Evolutionary conservation across 2,888 invertebrate genomes (phyloP).

Genomic region (Hirtodrosophila histrioides): DNA sequence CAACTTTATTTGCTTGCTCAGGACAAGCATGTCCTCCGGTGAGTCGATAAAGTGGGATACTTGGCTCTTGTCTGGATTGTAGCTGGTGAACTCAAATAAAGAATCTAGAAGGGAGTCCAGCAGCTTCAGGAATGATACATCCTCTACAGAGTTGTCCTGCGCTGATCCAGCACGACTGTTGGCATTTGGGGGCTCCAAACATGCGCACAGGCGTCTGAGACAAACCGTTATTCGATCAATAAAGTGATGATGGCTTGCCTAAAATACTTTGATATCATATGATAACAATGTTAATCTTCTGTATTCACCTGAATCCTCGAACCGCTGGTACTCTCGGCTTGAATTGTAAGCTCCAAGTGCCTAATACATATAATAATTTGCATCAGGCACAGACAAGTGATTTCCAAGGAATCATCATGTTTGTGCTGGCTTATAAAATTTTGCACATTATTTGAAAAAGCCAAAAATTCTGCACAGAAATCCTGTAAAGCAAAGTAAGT

Average conservation of each 20-base stretch:
- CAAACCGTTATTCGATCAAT: slow-evolving; percentile 83
- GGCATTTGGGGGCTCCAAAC: slow-evolving; percentile 7
- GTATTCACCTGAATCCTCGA: slow-evolving; percentile 61
- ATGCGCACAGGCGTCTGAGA: slow-evolving; percentile 66
- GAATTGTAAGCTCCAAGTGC: slow-evolving; percentile 79
- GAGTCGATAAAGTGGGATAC: not conserved
- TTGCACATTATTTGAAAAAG: slow-evolving; percentile 73
- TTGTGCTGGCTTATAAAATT: slow-evolving; percentile 50
- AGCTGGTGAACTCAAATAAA: slow-evolving; percentile 70
- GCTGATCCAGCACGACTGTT: not conserved
- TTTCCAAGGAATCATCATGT: slow-evolving; percentile 56
- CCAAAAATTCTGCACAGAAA: slow-evolving; percentile 80
- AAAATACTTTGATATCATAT: not conserved
- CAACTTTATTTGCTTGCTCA: slow-evolving; percentile 75
- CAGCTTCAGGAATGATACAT: slow-evolving; percentile 73
- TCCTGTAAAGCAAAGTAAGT: slow-evolving; percentile 59
- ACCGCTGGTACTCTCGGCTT: slow-evolving; percentile 67
- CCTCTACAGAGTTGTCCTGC: slow-evolving; percentile 42
- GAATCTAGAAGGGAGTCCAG: slow-evolving; percentile 77
- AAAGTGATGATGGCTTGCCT: slow-evolving; percentile 81
- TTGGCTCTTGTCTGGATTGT: slow-evolving; percentile 47
- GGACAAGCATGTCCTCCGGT: slow-evolving; percentile 43
- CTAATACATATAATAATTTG: slow-evolving; percentile 81
- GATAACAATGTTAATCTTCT: not conserved
- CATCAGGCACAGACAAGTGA: slow-evolving; percentile 78